A percentile compares a stretch with the other conserved stretches of the same genome.
These are phyloP conservation scores for Cardiocondyla obscurior DNA, from an alignment of 1,140 invertebrate genomes.

Conservation along the genomic window DNA sequence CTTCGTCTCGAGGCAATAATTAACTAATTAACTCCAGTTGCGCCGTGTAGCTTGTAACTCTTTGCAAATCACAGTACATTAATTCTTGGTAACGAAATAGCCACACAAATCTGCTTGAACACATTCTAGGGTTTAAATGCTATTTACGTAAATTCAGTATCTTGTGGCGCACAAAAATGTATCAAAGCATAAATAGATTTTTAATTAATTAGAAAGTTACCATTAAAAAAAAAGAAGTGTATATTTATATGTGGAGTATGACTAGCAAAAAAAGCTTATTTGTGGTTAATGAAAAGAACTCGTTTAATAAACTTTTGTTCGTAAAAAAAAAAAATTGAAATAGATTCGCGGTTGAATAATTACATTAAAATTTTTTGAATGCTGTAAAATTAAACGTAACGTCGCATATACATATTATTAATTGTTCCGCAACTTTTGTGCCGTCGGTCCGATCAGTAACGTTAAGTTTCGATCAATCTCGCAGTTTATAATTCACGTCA, in stretches of 20 bases:
- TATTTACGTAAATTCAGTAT: neutral
- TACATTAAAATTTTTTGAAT: no score
- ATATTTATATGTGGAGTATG: neutral
- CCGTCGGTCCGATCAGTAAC: neutral
- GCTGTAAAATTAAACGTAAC: neutral
- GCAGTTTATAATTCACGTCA: constrained; percentile 1
- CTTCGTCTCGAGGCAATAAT: neutral
- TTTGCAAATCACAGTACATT: neutral
- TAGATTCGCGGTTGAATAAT: no score
- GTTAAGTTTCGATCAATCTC: neutral
- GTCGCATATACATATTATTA: neutral
- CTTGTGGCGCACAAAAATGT: neutral
- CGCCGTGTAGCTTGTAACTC: neutral
- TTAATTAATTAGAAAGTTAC: neutral
- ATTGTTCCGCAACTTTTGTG: neutral
- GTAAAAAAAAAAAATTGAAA: no score
- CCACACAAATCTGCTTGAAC: neutral
- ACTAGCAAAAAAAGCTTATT: neutral
- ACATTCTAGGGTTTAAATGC: neutral
- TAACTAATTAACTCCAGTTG: constrained; percentile 1
- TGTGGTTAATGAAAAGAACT: neutral
- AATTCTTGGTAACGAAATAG: neutral
- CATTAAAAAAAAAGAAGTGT: neutral
- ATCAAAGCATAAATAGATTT: neutral
- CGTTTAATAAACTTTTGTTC: no score